Evolutionary conservation across 2,797 vertebrate species (phyloP).

Genomic region (Trichosurus vulpecula): DNA sequence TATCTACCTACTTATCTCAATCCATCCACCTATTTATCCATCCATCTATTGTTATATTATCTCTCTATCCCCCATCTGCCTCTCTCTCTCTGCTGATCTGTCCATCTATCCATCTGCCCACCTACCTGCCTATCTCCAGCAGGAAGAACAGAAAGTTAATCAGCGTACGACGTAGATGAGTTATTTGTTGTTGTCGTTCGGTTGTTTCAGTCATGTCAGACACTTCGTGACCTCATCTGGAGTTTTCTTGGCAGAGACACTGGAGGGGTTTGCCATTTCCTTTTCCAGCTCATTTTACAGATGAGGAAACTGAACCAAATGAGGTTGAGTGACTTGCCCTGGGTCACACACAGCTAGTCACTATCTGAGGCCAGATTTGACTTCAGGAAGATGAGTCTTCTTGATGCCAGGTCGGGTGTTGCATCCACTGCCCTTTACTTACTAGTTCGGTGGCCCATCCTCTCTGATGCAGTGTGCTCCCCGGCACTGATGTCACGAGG

Average conservation of each 20-base stretch:
- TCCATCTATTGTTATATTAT: too few species aligned
- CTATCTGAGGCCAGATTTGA: background rate
- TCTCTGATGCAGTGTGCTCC: background rate
- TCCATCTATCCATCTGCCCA: background rate
- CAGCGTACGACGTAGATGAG: background rate
- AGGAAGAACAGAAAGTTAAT: background rate
- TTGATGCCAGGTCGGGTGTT: rapidly evolving
- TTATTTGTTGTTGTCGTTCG: background rate
- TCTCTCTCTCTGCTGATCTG: too few species aligned
- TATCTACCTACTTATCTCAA: too few species aligned
- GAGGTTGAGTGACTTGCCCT: background rate
- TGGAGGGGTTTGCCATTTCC: background rate
- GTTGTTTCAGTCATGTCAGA: too few species aligned
- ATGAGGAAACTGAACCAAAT: background rate
- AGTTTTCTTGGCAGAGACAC: background rate
- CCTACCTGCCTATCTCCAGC: background rate
- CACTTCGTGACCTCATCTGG: background rate
- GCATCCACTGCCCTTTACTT: background rate
- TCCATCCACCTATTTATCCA: too few species aligned
- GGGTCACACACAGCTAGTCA: background rate
- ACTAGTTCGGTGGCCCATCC: background rate
- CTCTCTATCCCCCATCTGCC: too few species aligned
- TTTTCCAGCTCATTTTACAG: background rate
- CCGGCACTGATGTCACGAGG: background rate
- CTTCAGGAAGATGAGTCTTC: background rate